phyloP scores from a whole-genome alignment of 2,888 invertebrate genomes.

The Diaperis boleti region DNA sequence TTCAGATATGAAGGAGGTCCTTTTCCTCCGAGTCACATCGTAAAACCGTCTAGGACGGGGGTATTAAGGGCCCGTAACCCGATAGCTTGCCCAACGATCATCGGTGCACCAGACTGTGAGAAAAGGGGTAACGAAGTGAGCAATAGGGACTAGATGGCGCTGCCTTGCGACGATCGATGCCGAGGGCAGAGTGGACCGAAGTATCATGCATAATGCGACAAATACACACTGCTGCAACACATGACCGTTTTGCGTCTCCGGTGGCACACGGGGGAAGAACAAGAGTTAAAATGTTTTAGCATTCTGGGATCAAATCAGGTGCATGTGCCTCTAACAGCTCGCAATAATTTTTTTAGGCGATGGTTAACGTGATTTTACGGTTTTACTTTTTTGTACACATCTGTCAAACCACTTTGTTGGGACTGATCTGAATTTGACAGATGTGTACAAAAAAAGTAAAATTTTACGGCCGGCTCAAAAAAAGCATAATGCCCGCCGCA shows the following conservation, averaged over 20 bases:
- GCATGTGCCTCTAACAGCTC: too few relatives aligned
- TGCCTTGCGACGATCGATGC: constrained; percentile 29
- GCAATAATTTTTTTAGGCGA: too few relatives aligned
- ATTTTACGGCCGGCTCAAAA: too few relatives aligned
- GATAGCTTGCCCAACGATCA: constrained; percentile 48
- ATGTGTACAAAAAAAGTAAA: too few relatives aligned
- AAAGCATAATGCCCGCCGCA: too few relatives aligned
- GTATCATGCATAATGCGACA: constrained; percentile 34
- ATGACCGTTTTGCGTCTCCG: constrained; percentile 10
- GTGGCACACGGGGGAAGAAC: background rate
- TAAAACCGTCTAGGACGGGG: constrained; percentile 32
- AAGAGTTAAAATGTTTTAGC: too few relatives aligned
- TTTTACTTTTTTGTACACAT: too few relatives aligned
- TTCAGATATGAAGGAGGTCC: constrained; percentile 34
- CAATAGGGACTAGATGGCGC: constrained; percentile 52
- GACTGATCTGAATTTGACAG: too few relatives aligned
- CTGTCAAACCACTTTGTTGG: too few relatives aligned
- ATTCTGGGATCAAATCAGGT: too few relatives aligned
- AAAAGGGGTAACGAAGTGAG: constrained; percentile 61
- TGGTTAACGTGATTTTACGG: too few relatives aligned
- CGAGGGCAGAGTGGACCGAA: constrained; percentile 24
- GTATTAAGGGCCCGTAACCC: constrained; percentile 34
- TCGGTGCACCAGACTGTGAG: constrained; percentile 60
- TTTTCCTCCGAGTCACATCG: constrained; percentile 31
- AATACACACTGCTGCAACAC: constrained; percentile 27